Percentiles rank a stretch among this genome's conserved stretches.
Evolutionary conservation across 2,888 invertebrate species (phyloP).

Genomic region (Hyles lineata): DNA sequence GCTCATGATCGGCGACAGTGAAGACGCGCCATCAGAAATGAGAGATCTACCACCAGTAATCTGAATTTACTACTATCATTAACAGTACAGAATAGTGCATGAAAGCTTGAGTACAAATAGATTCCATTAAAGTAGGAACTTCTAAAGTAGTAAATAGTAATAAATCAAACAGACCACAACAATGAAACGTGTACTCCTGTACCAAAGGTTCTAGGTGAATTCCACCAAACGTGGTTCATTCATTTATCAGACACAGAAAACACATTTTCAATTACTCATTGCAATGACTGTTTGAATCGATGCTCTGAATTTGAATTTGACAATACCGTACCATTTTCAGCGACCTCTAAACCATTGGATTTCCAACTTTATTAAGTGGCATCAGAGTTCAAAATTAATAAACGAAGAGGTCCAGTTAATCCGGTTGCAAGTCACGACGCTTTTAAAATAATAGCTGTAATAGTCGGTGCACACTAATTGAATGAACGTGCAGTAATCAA

Average conservation of each 20-base stretch:
- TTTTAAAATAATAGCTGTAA: constrained; percentile 57
- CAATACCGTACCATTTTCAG: not conserved
- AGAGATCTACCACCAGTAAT: too few species aligned
- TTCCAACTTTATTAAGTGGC: not conserved
- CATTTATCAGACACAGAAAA: constrained; percentile 33
- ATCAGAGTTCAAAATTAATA: not conserved
- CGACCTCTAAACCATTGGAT: not conserved
- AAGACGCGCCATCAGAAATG: too few species aligned
- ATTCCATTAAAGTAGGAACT: too few species aligned
- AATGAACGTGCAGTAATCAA: constrained; percentile 66
- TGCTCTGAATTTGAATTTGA: constrained; percentile 46
- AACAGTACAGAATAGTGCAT: too few species aligned
- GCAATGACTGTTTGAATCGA: constrained; percentile 38
- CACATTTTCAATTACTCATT: constrained; percentile 46
- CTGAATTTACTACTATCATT: too few species aligned
- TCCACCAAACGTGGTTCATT: constrained; percentile 15
- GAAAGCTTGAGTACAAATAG: too few species aligned
- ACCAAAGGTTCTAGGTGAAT: not conserved
- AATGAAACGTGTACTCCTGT: not conserved
- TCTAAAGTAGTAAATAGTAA: too few species aligned
- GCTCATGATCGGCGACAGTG: too few species aligned
- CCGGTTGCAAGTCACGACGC: constrained; percentile 39
- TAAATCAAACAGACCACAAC: not conserved
- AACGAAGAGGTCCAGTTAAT: not conserved
- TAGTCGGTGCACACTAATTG: constrained; percentile 59